Evolutionary conservation across 2,888 invertebrate genomes (phyloP).

Genomic region (Philhelius pedissequus): DNA sequence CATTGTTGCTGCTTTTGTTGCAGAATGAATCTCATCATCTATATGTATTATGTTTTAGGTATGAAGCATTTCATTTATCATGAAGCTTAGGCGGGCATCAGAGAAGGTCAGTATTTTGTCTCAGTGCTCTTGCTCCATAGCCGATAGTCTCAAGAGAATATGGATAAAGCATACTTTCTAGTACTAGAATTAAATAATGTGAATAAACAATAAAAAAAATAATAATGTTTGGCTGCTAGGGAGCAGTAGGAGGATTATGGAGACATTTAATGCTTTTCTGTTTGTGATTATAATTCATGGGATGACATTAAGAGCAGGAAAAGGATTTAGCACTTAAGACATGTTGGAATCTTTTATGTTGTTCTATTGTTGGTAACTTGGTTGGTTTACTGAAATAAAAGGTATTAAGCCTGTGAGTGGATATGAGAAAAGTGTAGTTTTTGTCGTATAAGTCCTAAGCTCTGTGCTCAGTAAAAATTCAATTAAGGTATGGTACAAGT

Average conservation of each 20-base stretch:
- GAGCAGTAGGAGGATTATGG: slow-evolving; percentile 37
- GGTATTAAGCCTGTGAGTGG: neutral
- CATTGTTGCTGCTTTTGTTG: slow-evolving; percentile 10
- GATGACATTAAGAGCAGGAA: slow-evolving; percentile 40
- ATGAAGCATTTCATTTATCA: slow-evolving; percentile 37
- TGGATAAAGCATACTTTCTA: neutral
- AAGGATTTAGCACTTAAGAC: slow-evolving; percentile 36
- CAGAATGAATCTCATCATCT: slow-evolving; percentile 10
- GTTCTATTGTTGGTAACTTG: neutral
- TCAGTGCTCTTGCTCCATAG: no score
- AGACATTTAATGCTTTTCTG: slow-evolving; percentile 35
- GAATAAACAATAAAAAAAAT: slow-evolving; percentile 32
- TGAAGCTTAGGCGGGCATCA: neutral
- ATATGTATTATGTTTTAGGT: neutral
- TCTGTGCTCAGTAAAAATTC: no score
- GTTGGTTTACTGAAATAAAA: neutral
- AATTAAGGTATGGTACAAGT: no score
- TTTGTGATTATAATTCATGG: slow-evolving; percentile 48
- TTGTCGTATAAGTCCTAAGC: no score
- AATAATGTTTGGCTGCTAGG: slow-evolving; percentile 21
- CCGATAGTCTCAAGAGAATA: neutral
- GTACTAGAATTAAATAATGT: slow-evolving; percentile 14
- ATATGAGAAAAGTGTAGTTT: no score
- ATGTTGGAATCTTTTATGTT: neutral
- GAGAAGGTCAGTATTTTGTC: neutral